Base-by-base conservation (phyloP, 2,113 vertebrate species). In the Petaurus breviceps region DNA sequence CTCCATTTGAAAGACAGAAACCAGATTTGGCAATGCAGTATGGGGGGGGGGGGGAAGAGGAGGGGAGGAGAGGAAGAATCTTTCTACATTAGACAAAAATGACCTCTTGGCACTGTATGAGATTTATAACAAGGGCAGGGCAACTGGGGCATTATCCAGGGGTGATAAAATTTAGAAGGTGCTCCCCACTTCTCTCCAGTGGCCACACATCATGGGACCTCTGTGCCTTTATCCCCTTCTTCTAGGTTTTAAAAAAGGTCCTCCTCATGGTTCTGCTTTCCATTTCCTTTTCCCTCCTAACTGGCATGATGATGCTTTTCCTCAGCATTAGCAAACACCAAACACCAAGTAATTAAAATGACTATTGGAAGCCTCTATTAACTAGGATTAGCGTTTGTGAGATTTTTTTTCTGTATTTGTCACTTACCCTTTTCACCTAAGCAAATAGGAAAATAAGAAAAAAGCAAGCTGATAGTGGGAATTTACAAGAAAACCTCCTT, bases 1-100 rank as follows among this genome's bases (percentile, higher is more conserved):
- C 95, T 92, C 97, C 47, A 90, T 96, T 93, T 97, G 95, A 98
- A 98, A 97, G 94, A 97, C 97, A 92, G 91, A 97, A 98, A 96
- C 95, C 93, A 98, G 98, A 97, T 98, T 97, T 95, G 97, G 95
- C 95, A 91, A 94, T 96, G 77, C 3, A 93, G 93, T 91, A 96
- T 98, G 98, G 98, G 94, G 96, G 97, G 95, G 47, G 89, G 97
- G 37, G 97, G 90, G 95, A 93, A 93, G 95, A 96, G 51, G 51
- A 51, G 51, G 94, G 95, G 14, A n/a, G 16, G 94, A 95, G 37
- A n/a, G 16, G 37, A 5, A 84, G n/a, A 84, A 23, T 84, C n/a
- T 84, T 19, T 84, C n/a, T n/a, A 43, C n/a, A 43, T 43, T 43
- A n/a, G 19, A 43, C 37, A 43, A 84, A 84, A 84, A 84, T 84